phyloP scores from a whole-genome alignment of 2,888 invertebrate genomes.

The Plebejus anna region DNA sequence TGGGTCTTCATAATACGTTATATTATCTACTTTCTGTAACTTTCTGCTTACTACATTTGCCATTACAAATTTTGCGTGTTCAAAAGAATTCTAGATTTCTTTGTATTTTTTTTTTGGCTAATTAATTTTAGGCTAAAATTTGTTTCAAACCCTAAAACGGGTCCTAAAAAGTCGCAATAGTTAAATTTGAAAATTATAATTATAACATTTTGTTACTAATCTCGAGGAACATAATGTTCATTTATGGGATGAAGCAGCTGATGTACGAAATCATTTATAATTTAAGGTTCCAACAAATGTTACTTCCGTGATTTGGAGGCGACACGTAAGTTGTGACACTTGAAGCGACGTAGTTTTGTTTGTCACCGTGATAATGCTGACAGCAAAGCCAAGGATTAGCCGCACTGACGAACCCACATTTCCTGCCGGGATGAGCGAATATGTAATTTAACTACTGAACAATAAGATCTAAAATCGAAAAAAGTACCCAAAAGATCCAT shows the following conservation, averaged over 20 bases:
- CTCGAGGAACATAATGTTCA: neutral
- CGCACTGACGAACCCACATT: constrained; percentile 48
- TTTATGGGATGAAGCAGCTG: neutral
- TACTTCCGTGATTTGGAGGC: constrained; percentile 21
- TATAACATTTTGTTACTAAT: neutral
- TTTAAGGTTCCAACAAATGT: neutral
- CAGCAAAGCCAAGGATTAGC: constrained; percentile 50
- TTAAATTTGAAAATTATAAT: neutral
- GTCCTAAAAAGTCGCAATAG: neutral
- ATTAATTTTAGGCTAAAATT: too few species aligned
- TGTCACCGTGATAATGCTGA: constrained; percentile 44
- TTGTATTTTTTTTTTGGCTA: neutral
- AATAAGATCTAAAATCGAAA: constrained; percentile 2
- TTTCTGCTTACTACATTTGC: too few species aligned
- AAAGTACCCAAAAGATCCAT: constrained; percentile 10
- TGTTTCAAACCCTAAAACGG: too few species aligned
- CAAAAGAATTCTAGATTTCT: too few species aligned
- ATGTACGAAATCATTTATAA: neutral
- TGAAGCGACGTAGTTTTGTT: constrained; percentile 36
- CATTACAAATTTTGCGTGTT: too few species aligned
- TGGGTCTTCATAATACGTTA: too few species aligned
- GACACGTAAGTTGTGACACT: constrained; percentile 23
- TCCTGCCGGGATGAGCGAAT: constrained; percentile 41
- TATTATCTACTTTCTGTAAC: too few species aligned
- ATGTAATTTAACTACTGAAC: constrained; percentile 29